Evolutionary conservation across 1,140 invertebrate species (phyloP).

Genomic region (Aleiodes sp.): DNA sequence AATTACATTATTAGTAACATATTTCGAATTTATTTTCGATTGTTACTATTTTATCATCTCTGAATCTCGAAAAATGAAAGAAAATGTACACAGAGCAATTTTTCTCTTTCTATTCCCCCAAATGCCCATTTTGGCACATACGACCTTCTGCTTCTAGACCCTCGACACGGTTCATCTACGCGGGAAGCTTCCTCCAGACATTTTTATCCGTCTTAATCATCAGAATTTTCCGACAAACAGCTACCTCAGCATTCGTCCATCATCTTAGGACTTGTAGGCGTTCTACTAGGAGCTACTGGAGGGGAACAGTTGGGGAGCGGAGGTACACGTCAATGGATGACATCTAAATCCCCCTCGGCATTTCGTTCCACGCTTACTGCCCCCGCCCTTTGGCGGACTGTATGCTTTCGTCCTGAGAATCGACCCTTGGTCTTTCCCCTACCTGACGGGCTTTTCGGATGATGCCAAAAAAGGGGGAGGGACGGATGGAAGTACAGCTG

Average conservation of each 20-base stretch:
- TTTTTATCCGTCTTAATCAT: no score
- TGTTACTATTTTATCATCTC: no score
- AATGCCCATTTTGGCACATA: no score
- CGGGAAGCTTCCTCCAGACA: no score
- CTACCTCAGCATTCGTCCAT: conserved; percentile 44
- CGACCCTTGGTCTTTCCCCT: conserved; percentile 35
- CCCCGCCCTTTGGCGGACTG: conserved; percentile 55
- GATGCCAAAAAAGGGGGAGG: conserved; percentile 38
- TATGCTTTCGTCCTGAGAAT: background rate
- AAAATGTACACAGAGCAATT: no score
- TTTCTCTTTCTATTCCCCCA: no score
- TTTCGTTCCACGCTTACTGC: conserved; percentile 59
- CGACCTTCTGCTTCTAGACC: no score
- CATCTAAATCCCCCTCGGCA: conserved; percentile 64
- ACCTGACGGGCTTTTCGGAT: background rate
- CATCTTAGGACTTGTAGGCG: conserved; percentile 37
- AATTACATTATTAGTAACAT: no score
- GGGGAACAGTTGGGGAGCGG: no score
- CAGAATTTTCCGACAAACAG: conserved; percentile 27
- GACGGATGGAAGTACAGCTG: conserved; percentile 43
- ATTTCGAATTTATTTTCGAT: no score
- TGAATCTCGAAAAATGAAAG: no score
- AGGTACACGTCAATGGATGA: conserved; percentile 58
- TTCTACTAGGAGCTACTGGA: conserved; percentile 7
- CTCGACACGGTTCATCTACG: no score